Conservation (phyloP, 2,888 invertebrate species). For the Carcina quercana region DNA sequence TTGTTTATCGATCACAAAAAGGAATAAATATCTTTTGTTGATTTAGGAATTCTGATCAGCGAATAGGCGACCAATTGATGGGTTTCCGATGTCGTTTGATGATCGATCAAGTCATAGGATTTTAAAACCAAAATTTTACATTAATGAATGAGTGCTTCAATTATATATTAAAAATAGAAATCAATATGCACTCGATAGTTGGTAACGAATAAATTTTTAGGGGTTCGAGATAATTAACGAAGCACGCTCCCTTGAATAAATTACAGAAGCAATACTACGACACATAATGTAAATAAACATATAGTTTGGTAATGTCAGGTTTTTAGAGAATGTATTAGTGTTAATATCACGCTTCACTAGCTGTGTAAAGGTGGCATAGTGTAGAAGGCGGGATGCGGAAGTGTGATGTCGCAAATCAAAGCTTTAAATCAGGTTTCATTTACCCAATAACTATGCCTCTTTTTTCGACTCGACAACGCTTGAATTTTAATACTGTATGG, state of each 20-base stretch:
- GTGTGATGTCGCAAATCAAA: conserved; percentile 71
- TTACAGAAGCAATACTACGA: conserved; percentile 73
- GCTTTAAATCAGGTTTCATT: conserved; percentile 66
- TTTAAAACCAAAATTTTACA: conserved; percentile 59
- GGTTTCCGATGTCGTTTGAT: no score
- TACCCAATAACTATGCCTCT: conserved; percentile 47
- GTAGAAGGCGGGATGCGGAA: conserved; percentile 51
- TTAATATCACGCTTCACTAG: conserved; percentile 67
- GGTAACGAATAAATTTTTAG: conserved; percentile 56
- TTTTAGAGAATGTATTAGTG: conserved; percentile 71
- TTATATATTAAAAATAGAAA: conserved; percentile 57
- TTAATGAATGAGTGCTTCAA: conserved; percentile 65
- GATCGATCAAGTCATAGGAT: no score
- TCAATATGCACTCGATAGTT: conserved; percentile 63
- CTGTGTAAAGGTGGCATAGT: conserved; percentile 45
- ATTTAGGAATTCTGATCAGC: no score
- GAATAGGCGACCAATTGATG: no score
- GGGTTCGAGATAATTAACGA: conserved; percentile 60
- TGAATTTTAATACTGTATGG: no score
- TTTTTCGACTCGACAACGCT: no score
- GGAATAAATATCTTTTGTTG: no score
- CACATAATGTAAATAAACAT: conserved; percentile 70
- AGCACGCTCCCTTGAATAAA: conserved; percentile 71
- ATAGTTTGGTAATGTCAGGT: conserved; percentile 72
- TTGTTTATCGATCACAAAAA: no score